These are phyloP conservation scores for Gobio occitaniae DNA, from an alignment of 2,797 vertebrate species.

Conservation along the genomic window DNA sequence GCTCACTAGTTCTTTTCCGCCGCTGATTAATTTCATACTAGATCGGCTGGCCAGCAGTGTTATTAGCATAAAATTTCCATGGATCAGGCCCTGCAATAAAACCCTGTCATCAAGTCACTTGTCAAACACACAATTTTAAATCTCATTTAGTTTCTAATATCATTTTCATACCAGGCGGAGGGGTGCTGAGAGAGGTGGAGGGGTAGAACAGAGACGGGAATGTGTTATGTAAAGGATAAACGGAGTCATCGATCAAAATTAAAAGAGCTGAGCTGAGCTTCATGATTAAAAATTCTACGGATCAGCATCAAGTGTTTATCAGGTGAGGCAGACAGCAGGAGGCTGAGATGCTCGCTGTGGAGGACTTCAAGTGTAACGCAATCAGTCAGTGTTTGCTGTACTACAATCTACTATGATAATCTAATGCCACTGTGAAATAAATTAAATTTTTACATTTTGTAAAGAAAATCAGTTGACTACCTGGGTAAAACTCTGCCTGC, in stretches of 20 bases:
- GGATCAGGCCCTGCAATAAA: slow-evolving; percentile 82
- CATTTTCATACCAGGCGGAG: slow-evolving; percentile 74
- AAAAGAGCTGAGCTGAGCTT: slow-evolving; percentile 64
- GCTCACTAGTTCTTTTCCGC: slow-evolving; percentile 55
- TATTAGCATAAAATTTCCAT: slow-evolving; percentile 87
- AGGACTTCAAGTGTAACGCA: not conserved
- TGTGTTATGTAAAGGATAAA: slow-evolving; percentile 78
- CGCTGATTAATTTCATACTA: slow-evolving; percentile 84
- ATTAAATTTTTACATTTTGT: not conserved
- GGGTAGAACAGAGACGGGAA: slow-evolving; percentile 41
- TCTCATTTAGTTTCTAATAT: slow-evolving; percentile 89
- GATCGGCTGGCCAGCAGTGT: slow-evolving; percentile 80
- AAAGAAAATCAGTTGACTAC: not conserved
- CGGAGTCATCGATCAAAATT: slow-evolving; percentile 84
- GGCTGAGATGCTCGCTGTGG: not conserved
- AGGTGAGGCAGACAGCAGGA: not conserved
- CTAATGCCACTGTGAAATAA: not conserved
- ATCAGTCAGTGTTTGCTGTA: not conserved
- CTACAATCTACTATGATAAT: not conserved
- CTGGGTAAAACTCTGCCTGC: not conserved
- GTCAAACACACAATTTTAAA: slow-evolving; percentile 87
- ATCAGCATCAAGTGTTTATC: slow-evolving; percentile 44
- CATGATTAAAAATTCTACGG: slow-evolving; percentile 1
- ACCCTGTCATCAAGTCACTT: slow-evolving; percentile 85
- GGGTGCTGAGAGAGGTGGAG: slow-evolving; percentile 22